Base-by-base conservation (phyloP, 2,113 vertebrate genomes). In the Seriola quinqueradiata region DNA sequence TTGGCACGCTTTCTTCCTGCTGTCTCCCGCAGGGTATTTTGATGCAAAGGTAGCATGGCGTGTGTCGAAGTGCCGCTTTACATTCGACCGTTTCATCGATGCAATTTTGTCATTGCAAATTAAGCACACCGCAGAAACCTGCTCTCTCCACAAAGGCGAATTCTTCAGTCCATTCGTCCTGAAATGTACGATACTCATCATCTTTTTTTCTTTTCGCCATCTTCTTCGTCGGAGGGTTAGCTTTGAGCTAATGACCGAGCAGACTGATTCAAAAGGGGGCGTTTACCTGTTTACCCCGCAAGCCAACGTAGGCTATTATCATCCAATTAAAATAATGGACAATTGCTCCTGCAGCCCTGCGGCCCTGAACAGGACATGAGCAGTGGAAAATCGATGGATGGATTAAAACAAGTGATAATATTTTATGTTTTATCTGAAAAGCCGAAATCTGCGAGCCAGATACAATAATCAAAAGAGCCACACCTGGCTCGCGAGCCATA, bases 31-130 rank as follows among this genome's bases (percentile, higher is more conserved):
- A 9, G 81, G 88, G 28, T 64, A 84, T 71, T 63, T 63, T 2
- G 14, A 64, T 63, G 54, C 75, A 70, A 88, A 82, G 46, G 21
- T 28, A 63, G 87, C 38, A 88, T 88, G 89, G 48, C 23, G 83
- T 28, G 85, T 90, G 17, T 88, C 54, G 12, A 87, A 83, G 71
- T 90, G 76, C 61, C 44, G 48, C 48, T 85, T 90, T 72, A 87
- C 32, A 89, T 89, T 66, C 5, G 73, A 66, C 73, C 48, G 73
- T 75, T 85, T 91, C 63, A 85, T 77, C 28, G 11, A 85, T 80
- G 72, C 14, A 75, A 87, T 87, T 81, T 82, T 87, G 36, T 87
- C 79, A 79, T 65, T 87, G 67, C 74, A 87, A 60, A 86, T 83
- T 71, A 86, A 54, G 78, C 82, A 87, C 67, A 77, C 67, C 8